Evolutionary conservation across 2,113 vertebrate species (phyloP).

Genomic region (Rhea americana): DNA sequence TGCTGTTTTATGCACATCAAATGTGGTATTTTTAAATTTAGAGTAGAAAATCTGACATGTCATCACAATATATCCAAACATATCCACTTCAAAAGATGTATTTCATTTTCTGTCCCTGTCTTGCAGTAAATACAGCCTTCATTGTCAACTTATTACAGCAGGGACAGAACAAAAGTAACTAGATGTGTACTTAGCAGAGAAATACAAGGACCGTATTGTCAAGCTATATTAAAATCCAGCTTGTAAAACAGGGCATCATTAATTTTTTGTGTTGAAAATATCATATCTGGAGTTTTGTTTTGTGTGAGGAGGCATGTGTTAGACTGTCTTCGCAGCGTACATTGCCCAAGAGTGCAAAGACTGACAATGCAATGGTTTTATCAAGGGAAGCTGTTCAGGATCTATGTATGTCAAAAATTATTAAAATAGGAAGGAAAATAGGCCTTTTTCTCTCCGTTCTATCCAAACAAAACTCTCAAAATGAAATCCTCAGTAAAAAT

Average conservation of each 20-base stretch:
- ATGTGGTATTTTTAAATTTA: neutral
- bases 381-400: neutral
- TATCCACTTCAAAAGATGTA: neutral
- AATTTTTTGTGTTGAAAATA: neutral
- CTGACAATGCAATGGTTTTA: neutral
- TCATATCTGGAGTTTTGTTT: neutral
- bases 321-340: neutral
- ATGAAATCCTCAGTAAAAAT: neutral
- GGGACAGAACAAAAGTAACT: neutral
- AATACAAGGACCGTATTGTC: neutral
- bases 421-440: neutral
- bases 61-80: neutral
- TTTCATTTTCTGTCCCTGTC: neutral
- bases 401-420: accelerated
- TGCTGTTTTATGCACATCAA: neutral
- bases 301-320: neutral
- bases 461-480: neutral
- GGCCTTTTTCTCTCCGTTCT: neutral
- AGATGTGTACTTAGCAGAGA: neutral
- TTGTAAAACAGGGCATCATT: constrained; percentile 1
- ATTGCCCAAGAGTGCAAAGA: neutral
- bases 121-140: neutral
- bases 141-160: neutral
- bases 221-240: neutral
- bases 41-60: neutral